Evolutionary conservation across 2,888 invertebrate genomes (phyloP), one percentile per base, ranked within the genome.

Genomic region (Notodonta ziczac): DNA sequence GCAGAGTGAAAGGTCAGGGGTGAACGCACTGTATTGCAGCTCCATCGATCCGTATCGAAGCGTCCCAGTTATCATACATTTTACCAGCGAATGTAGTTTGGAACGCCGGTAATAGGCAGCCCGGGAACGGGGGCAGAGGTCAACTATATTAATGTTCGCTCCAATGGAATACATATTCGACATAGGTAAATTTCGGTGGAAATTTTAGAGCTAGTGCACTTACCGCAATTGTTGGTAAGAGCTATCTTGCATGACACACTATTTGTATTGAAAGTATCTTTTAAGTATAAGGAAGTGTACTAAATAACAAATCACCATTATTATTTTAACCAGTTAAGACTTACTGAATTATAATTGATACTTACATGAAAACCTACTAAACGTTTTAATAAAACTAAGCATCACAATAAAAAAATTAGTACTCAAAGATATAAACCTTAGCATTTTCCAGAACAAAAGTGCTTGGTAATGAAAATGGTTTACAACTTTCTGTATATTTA

Each of bases 11-110:
- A 69, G 70, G 71, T 70, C 69, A 69, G 54, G 60, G 74, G 73
- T 77, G 54, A 69, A 65, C 65, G 76, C 57, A 67, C 77, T 44
- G n/a, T 52, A 13, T 24, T 69, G 73, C 70, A 73, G 63, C 66
- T 65, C 65, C 62, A 77, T 77, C 73, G 77, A 77, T 76, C 72
- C 61, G 68, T 68, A 73, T 70, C 65, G 53, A 58, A 44, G 14
- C 32, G 51, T 35, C 13, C 56, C 53, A 61, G 64, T 72, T 62
- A 71, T 60, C 60, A 67, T n/a, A 14, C 32, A 39, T 14, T 48
- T 54, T 16, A 16, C 54, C 39, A 24, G 14, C 39, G 9, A 16
- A 13, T 14, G 14, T 54, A n/a, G n/a, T 35, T 12, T n/a, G 13
- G 7, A 53, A 24, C 16, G 13, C 54, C 8, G n/a, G 39, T 65